Evolutionary conservation across 2,797 vertebrate genomes (phyloP), one percentile per base, ranked within the genome.

Genomic region (Glossophaga mutica): DNA sequence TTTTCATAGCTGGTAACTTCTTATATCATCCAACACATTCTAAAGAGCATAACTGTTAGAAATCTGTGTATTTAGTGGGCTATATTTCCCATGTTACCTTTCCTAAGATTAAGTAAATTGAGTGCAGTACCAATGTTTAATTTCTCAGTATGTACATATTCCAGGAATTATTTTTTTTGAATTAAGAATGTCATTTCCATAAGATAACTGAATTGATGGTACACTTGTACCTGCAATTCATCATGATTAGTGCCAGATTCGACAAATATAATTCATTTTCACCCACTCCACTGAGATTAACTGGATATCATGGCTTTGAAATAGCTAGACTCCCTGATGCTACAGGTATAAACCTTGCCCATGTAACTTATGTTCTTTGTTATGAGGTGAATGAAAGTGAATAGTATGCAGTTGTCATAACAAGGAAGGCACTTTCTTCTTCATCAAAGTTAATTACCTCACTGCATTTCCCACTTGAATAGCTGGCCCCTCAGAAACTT

Each of bases 111-210:
- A 44, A 77, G 32, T 82, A 39, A 52, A 52, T 57, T 1, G 10
- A 70, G 1, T 26, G 12, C 37, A 21, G 32, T 14, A 32, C 52
- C 48, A 26, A 21, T 44, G n/a, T 55, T 91, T 62, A 44, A 59
- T 62, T 84, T 94, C 52, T 93, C 48, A 42, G 18, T 46, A 24
- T 1, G 1, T 59, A 1, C 57, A n/a, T 29, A 11, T 55, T 89
- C 22, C 19, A 29, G 32, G 32, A 77, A 78, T 67, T 96, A 2
- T 32, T 96, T 93, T 85, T 94, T 87, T 76, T 90, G 44, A 92
- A 78, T 93, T 91, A 57, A 87, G 95, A 90, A 81, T 65, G 44
- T 78, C 81, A 65, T 86, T 93, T 95, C 50, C 82, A 50, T 21
- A 19, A 87, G 73, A 34, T 71, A 57, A 94, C 42, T 2, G 37